phyloP scores from a whole-genome alignment of 2,113 vertebrate genomes.

The Coptodon bakossiorum region DNA sequence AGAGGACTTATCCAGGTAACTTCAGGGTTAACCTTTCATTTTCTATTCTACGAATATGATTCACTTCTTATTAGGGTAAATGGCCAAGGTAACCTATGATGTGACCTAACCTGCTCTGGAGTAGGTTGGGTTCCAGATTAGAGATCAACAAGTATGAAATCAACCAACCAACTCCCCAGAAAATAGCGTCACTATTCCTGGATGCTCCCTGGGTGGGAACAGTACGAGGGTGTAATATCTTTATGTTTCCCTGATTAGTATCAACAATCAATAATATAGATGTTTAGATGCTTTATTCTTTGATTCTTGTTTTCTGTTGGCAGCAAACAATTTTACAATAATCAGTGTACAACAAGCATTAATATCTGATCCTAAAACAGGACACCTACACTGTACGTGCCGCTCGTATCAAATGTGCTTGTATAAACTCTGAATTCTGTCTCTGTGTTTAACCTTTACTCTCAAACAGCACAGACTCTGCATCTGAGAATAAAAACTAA shows the following conservation, averaged over 20 bases:
- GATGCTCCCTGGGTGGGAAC: neutral
- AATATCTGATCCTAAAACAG: neutral
- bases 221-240: fast-evolving
- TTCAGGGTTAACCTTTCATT: neutral
- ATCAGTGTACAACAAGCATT: neutral
- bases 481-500: neutral
- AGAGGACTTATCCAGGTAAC: neutral
- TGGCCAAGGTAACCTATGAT: neutral
- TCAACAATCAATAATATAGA: neutral
- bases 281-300: neutral
- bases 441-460: neutral
- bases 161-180: neutral
- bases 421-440: neutral
- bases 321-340: neutral
- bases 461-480: neutral
- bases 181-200: neutral
- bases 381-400: neutral
- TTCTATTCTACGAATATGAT: neutral
- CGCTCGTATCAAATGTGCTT: neutral
- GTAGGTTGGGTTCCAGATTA: neutral
- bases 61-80: neutral
- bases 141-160: neutral
- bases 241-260: neutral
- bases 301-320: neutral
- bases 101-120: neutral